Percentiles rank a stretch among this genome's conserved stretches.
phyloP scores from a whole-genome alignment of 2,797 vertebrate species.

The Phrynocephalus vlangalii region DNA sequence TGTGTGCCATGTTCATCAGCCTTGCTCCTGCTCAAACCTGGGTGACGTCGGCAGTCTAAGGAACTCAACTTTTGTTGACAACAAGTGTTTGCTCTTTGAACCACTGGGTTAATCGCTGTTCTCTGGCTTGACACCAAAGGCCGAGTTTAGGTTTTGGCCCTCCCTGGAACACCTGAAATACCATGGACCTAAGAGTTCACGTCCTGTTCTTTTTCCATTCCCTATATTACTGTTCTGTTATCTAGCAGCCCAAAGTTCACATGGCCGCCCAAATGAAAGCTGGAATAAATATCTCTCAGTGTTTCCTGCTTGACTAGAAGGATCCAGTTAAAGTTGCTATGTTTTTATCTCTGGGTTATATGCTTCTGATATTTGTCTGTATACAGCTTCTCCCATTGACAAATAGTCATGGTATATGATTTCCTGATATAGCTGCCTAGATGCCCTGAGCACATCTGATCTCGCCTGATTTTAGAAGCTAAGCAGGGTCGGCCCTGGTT shows the following conservation, averaged over 20 bases:
- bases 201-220: neutral
- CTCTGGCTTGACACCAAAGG: neutral
- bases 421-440: too few species aligned
- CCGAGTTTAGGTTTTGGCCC: neutral
- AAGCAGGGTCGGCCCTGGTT: too few species aligned
- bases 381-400: too few species aligned
- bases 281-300: neutral
- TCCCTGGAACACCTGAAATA: neutral
- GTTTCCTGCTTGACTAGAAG: neutral
- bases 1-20: constrained; percentile 6
- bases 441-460: too few species aligned
- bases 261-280: neutral
- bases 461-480: too few species aligned
- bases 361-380: neutral
- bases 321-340: too few species aligned
- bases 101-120: neutral
- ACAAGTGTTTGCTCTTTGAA: constrained; percentile 4
- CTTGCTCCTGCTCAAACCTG: neutral
- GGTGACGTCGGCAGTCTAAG: neutral
- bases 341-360: too few species aligned
- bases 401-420: too few species aligned
- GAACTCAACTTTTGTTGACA: neutral
- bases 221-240: neutral
- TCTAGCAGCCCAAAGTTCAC: neutral
- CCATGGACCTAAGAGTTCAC: neutral